phyloP scores from a whole-genome alignment of 2,113 vertebrate genomes.

The Anolis sagrei region DNA sequence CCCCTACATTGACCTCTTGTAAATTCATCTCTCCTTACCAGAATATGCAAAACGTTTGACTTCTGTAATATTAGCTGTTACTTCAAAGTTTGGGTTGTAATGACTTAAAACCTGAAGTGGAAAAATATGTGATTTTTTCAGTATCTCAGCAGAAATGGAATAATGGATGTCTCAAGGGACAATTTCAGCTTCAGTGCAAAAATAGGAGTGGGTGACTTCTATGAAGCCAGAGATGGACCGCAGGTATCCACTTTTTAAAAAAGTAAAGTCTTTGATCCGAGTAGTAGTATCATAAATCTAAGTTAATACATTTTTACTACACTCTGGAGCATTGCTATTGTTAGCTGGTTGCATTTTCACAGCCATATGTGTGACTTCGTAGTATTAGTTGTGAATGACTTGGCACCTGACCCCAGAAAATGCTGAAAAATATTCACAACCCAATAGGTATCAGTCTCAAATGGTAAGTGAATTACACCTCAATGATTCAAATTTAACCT shows the following conservation, averaged over 20 bases:
- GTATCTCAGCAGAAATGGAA: slow-evolving; percentile 95
- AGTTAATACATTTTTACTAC: slow-evolving; percentile 73
- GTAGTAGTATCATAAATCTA: slow-evolving; percentile 73
- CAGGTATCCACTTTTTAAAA: slow-evolving; percentile 88
- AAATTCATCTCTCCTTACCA: slow-evolving; percentile 65
- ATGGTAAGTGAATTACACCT: not conserved
- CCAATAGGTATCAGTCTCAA: not conserved
- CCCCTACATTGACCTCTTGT: slow-evolving; percentile 64
- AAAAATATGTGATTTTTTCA: slow-evolving; percentile 92
- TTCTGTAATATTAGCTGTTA: slow-evolving; percentile 73
- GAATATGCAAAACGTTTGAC: slow-evolving; percentile 69
- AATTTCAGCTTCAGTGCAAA: slow-evolving; percentile 99
- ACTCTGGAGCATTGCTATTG: slow-evolving; percentile 65
- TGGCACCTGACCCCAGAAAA: slow-evolving; percentile 33
- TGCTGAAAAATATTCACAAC: not conserved
- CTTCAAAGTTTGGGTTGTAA: slow-evolving; percentile 79
- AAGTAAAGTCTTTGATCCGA: slow-evolving; percentile 81
- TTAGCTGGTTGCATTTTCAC: slow-evolving; percentile 62
- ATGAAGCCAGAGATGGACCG: slow-evolving; percentile 95
- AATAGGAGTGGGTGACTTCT: slow-evolving; percentile 97
- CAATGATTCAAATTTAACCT: slow-evolving; percentile 6
- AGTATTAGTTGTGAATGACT: slow-evolving; percentile 38
- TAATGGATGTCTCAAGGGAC: slow-evolving; percentile 94
- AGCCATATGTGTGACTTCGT: slow-evolving; percentile 28
- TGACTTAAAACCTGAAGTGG: slow-evolving; percentile 84